These are phyloP conservation scores for Oreochromis grahami DNA, from an alignment of 2,797 vertebrate genomes.

Conservation along the genomic window DNA sequence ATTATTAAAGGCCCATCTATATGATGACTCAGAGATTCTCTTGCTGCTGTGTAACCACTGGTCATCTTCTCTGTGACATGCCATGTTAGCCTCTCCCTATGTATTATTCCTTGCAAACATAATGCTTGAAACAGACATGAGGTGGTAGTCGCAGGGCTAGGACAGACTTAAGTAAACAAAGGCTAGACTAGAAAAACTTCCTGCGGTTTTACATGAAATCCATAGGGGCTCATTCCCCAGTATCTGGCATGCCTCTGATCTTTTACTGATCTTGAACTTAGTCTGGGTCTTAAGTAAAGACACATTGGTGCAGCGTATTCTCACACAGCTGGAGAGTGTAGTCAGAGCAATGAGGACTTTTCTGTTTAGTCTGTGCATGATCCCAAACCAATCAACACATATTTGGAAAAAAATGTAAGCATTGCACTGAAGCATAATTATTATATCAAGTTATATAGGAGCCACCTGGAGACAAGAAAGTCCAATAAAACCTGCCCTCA, in stretches of 20 bases:
- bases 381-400: not conserved
- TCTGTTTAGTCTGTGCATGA: not conserved
- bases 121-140: not conserved
- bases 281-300: not conserved
- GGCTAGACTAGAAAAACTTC: not conserved
- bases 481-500: not conserved
- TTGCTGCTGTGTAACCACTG: not conserved
- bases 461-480: not conserved
- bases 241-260: not conserved
- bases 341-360: not conserved
- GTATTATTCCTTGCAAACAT: not conserved
- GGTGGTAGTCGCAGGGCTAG: not conserved
- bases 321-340: not conserved
- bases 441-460: not conserved
- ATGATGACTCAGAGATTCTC: not conserved
- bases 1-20: conserved; percentile 2
- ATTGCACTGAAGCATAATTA: not conserved
- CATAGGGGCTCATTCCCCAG: not conserved
- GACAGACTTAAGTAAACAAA: conserved; percentile 12
- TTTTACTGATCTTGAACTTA: conserved; percentile 10
- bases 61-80: not conserved
- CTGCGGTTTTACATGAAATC: conserved; percentile 20
- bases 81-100: not conserved
- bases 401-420: not conserved
- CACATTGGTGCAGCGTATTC: not conserved